These are phyloP conservation scores for Proctacanthus coquilletti DNA, from an alignment of 1,140 invertebrate species.

Conservation along the genomic window DNA sequence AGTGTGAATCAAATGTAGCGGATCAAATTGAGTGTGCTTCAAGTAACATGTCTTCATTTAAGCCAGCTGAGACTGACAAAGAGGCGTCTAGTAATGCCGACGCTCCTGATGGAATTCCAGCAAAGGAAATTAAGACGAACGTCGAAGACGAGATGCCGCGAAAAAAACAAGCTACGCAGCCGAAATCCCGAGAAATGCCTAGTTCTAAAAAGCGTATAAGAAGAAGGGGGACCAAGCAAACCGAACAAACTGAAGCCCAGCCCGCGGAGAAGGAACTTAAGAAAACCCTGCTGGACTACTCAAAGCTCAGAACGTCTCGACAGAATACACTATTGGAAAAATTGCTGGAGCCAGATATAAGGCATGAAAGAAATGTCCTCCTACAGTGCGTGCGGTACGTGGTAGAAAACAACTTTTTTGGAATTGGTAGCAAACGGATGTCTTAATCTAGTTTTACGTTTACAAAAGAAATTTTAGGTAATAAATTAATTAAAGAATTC, in stretches of 20 bases:
- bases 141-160: slow-evolving; percentile 5
- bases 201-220: slow-evolving; percentile 10
- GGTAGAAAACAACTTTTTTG: slow-evolving; percentile 53
- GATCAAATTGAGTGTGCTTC: too few species aligned
- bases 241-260: slow-evolving; percentile 8
- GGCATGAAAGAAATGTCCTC: slow-evolving; percentile 56
- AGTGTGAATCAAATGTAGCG: too few species aligned
- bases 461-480: slow-evolving; percentile 7
- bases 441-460: too few species aligned
- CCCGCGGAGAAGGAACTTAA: not conserved
- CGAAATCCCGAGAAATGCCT: slow-evolving; percentile 1
- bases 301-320: slow-evolving; percentile 25
- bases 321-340: slow-evolving; percentile 39
- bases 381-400: slow-evolving; percentile 59
- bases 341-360: slow-evolving; percentile 41
- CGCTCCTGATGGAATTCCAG: too few species aligned
- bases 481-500: not conserved
- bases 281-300: slow-evolving; percentile 12
- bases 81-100: too few species aligned
- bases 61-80: too few species aligned
- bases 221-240: slow-evolving; percentile 2
- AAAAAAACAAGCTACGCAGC: not conserved
- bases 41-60: too few species aligned
- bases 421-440: too few species aligned
- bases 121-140: too few species aligned